Percentiles rank a stretch among this genome's conserved stretches.
Evolutionary conservation across 1,140 invertebrate species (phyloP).

Genomic region (Dreissena rostriformis): DNA sequence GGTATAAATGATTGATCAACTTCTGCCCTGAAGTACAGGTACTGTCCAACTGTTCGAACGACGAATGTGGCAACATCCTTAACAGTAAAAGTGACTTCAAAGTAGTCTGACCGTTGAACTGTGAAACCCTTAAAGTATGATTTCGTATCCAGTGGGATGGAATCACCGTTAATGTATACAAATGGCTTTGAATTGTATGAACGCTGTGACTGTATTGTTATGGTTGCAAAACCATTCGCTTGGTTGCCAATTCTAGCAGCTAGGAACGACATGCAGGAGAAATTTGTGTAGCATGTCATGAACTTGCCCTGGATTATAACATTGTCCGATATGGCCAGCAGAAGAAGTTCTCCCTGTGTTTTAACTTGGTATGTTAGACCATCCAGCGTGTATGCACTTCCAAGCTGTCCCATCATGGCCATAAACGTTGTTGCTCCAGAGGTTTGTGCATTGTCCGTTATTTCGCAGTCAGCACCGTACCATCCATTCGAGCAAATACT

Average conservation of each 20-base stretch:
- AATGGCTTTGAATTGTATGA: slow-evolving; percentile 42
- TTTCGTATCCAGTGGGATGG: slow-evolving; percentile 35
- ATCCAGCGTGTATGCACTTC: slow-evolving; percentile 57
- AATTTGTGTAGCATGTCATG: slow-evolving; percentile 63
- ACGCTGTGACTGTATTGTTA: slow-evolving; percentile 53
- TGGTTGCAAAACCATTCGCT: slow-evolving; percentile 57
- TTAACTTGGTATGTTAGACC: slow-evolving; percentile 57
- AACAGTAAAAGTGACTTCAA: slow-evolving; percentile 51
- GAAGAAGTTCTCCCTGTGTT: slow-evolving; percentile 48
- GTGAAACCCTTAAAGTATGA: slow-evolving; percentile 60
- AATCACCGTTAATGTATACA: slow-evolving; percentile 50
- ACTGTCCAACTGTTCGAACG: slow-evolving; percentile 50
- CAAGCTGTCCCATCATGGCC: slow-evolving; percentile 47
- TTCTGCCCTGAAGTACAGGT: slow-evolving; percentile 41
- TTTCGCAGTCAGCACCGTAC: slow-evolving; percentile 59
- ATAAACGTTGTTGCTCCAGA: not conserved
- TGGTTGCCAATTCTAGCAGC: slow-evolving; percentile 62
- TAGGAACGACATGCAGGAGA: slow-evolving; percentile 60
- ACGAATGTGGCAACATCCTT: slow-evolving; percentile 26
- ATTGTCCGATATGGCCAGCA: slow-evolving; percentile 59
- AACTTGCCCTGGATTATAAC: slow-evolving; percentile 64
- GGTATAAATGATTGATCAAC: slow-evolving; percentile 27
- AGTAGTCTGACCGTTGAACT: slow-evolving; percentile 48
- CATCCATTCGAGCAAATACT: slow-evolving; percentile 61
- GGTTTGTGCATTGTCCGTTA: slow-evolving; percentile 44